phyloP scores from a whole-genome alignment of 2,113 vertebrate species.

The Seriola aureovittata region DNA sequence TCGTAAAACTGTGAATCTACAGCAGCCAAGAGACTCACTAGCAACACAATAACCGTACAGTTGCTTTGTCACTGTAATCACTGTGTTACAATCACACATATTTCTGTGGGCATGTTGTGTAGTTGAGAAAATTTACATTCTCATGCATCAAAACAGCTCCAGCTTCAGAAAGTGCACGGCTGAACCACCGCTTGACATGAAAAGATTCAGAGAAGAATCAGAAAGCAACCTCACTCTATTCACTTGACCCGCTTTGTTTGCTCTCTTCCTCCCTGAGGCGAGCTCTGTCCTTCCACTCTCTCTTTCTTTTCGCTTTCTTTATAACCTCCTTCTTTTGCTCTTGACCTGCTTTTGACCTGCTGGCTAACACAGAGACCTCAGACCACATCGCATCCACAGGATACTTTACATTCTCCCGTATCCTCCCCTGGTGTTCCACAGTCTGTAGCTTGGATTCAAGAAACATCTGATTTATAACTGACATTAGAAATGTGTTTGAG shows the following conservation, averaged over 20 bases:
- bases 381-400: neutral
- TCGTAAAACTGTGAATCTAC: no score
- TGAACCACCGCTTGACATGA: conserved; percentile 13
- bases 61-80: neutral
- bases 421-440: neutral
- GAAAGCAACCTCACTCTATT: conserved; percentile 47
- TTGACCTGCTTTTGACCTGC: conserved; percentile 22
- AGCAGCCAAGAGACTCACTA: neutral
- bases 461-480: neutral
- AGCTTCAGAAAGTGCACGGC: neutral
- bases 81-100: neutral
- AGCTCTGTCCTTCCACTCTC: neutral
- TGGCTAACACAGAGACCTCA: conserved; percentile 7
- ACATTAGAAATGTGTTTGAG: neutral
- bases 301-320: conserved; percentile 13
- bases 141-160: conserved; percentile 8
- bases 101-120: neutral
- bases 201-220: conserved; percentile 31
- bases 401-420: neutral
- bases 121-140: neutral
- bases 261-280: conserved; percentile 5
- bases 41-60: neutral
- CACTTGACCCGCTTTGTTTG: conserved; percentile 54
- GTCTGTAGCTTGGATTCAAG: neutral
- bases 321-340: conserved; percentile 1